phyloP scores from a whole-genome alignment of 1,140 invertebrate genomes.

The Cydia amplana region DNA sequence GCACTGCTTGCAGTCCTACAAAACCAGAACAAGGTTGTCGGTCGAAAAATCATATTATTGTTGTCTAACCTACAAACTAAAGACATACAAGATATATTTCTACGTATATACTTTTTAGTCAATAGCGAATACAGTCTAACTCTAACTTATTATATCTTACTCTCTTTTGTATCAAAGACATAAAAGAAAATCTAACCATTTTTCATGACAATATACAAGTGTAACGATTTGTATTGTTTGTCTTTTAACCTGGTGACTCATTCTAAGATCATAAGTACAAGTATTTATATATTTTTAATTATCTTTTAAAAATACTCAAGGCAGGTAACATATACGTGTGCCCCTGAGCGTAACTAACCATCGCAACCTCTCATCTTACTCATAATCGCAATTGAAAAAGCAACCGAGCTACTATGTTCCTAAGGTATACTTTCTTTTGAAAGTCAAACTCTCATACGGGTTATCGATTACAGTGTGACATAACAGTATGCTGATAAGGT shows the following conservation, averaged over 20 bases:
- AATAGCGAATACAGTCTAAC: no score
- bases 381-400: background rate
- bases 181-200: no score
- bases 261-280: background rate
- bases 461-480: background rate
- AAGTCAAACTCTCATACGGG: background rate
- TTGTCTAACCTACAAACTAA: no score
- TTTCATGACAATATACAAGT: background rate
- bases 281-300: conserved; percentile 17
- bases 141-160: no score
- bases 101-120: no score
- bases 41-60: no score
- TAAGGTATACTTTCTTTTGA: background rate
- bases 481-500: conserved; percentile 9
- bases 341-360: background rate
- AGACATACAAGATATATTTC: no score
- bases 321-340: background rate
- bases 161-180: no score
- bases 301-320: conserved; percentile 5
- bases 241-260: background rate
- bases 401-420: background rate
- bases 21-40: no score
- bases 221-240: background rate
- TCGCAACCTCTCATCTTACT: background rate
- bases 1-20: no score